A percentile compares a stretch with the other conserved stretches of the same genome.
Conservation (phyloP, 2,797 vertebrate species). For the Setipinna tenuifilis region DNA sequence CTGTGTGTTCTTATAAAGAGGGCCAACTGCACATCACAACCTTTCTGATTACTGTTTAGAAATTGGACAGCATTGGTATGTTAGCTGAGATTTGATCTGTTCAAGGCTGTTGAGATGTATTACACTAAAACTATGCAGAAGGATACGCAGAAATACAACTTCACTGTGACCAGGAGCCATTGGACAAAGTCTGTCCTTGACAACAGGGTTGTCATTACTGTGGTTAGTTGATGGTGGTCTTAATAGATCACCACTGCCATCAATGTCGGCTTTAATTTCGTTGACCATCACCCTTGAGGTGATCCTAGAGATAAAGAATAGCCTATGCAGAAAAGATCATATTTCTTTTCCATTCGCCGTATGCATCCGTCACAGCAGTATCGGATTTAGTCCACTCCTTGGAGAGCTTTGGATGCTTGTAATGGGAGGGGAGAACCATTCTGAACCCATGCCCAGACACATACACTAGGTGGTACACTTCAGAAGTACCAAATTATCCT, state of each 20-base stretch:
- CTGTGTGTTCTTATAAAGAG: too few species aligned
- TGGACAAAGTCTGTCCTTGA: too few species aligned
- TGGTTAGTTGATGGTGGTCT: not conserved
- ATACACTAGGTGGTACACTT: slow-evolving; percentile 34
- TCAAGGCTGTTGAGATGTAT: too few species aligned
- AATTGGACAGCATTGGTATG: too few species aligned
- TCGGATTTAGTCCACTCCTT: not conserved
- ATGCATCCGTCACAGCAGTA: not conserved
- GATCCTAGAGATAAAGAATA: not conserved
- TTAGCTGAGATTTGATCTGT: too few species aligned
- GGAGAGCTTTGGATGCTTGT: not conserved
- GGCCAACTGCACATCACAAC: too few species aligned
- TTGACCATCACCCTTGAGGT: not conserved
- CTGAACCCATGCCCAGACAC: slow-evolving; percentile 9
- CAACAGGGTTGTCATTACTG: too few species aligned
- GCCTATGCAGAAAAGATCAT: not conserved
- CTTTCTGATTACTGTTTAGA: too few species aligned
- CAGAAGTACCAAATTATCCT: slow-evolving; percentile 4
- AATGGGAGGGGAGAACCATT: not conserved
- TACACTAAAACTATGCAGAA: too few species aligned
- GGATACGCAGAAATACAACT: too few species aligned
- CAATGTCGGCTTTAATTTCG: not conserved
- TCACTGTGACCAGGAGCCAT: too few species aligned
- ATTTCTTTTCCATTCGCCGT: not conserved
- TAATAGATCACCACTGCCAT: not conserved